phyloP scores from a whole-genome alignment of 2,113 vertebrate species.

The Gnathonemus echidnorhynchus region DNA sequence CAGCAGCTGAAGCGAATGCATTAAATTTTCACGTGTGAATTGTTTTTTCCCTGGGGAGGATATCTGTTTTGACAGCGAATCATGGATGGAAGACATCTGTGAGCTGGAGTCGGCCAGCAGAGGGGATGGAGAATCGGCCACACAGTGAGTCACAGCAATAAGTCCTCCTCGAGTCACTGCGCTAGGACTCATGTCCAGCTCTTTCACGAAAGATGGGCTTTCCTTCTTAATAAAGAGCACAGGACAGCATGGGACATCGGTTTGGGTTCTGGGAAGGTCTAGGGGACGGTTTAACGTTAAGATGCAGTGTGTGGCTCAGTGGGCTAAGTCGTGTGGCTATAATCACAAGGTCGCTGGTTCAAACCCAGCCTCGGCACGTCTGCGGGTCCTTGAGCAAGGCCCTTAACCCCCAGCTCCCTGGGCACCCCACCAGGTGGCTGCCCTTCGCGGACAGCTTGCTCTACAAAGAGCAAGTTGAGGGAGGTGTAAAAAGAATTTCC shows the following conservation, averaged over 20 bases:
- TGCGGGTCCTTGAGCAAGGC: too few relatives aligned
- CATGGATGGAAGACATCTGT: background rate
- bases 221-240: background rate
- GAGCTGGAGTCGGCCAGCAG: background rate
- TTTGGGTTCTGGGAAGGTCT: background rate
- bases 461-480: too few relatives aligned
- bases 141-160: background rate
- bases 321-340: too few relatives aligned
- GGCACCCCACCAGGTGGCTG: too few relatives aligned
- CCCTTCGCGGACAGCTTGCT: too few relatives aligned
- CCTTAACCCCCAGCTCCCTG: too few relatives aligned
- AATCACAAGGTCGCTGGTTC: too few relatives aligned
- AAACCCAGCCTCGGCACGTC: too few relatives aligned
- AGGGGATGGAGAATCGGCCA: too few relatives aligned
- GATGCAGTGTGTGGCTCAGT: background rate
- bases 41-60: background rate
- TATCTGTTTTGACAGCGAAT: conserved; percentile 23
- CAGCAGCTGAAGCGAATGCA: background rate
- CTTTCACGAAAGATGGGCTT: background rate
- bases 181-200: background rate
- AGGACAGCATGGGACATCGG: background rate
- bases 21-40: background rate
- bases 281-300: background rate
- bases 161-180: background rate
- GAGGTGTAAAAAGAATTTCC: too few relatives aligned